Base-by-base conservation (phyloP, 2,113 vertebrate species). In the Phoenicopterus ruber region DNA sequence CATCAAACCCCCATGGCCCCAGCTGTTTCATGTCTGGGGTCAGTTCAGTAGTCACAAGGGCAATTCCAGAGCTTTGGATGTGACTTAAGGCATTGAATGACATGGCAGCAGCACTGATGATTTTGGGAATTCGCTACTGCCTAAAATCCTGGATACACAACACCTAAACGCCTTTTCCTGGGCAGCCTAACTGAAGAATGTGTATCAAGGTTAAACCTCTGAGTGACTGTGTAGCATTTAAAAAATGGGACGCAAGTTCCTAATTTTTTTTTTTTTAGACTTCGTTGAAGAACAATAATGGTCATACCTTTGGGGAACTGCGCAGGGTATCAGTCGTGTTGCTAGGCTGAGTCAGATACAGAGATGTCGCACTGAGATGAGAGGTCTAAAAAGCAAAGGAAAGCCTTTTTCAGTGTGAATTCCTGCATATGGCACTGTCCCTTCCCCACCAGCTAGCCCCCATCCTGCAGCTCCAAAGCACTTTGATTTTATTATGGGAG, bases 331-430 rank as follows among this genome's bases (percentile, higher is more conserved):
- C 50, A 22, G 42, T 34, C 1, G 0, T 22, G 18, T 5, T n/a
- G 7, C 28, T 25, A 63, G 82, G 26, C 14, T 88, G 58, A 32
- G 38, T 71, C 71, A 85, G 26, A 94, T 93, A 81, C 4, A 69
- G 92, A 91, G 72, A 74, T 11, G 10, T 63, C 1, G 82, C 50
- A 86, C 7, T 14, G n/a, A 84, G 58, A 87, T 10, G 36, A 67
- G 81, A 0, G 11, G 62, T 29, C 93, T 90, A 73, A 77, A 96
- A 95, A 96, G 36, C 59, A 97, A 97, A 95, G 14, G 63, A 95
- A 94, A 73, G 3, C 4, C 21, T 34, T 54, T 83, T 84, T 62
- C n/a, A 89, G 38, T 78, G 55, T 90, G 70, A 94, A 95, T 84
- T 95, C 82, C 50, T 72, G 54, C 83, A 78, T 81, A 74, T 52